These are phyloP conservation scores for Echinarachnius parma DNA, from an alignment of 53 echinoderm and acorn worm genomes.

Conservation along the genomic window DNA sequence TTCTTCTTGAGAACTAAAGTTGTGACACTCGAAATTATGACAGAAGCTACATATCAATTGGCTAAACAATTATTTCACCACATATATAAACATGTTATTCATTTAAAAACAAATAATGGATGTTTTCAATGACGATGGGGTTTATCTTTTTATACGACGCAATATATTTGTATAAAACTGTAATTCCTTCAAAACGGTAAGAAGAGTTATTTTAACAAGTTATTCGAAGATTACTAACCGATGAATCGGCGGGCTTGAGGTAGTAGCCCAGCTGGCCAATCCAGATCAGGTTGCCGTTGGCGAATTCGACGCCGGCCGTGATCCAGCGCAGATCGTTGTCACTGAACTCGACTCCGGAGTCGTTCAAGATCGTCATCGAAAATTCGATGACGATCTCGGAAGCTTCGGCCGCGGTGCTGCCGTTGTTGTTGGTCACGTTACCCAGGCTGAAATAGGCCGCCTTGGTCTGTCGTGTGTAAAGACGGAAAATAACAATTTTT, in stretches of 20 bases:
- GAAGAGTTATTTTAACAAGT: no score
- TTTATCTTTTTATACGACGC: no score
- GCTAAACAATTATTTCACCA: no score
- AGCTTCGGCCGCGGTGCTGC: slow-evolving; percentile 1
- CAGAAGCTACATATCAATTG: no score
- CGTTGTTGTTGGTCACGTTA: slow-evolving; percentile 58
- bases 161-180: no score
- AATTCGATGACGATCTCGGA: slow-evolving; percentile 54
- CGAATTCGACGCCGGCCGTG: slow-evolving; percentile 63
- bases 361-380: slow-evolving; percentile 55
- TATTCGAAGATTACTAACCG: neutral
- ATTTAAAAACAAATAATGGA: no score
- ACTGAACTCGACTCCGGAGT: slow-evolving; percentile 23
- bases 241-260: slow-evolving; percentile 11
- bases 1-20: no score
- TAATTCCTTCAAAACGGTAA: no score
- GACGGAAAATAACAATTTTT: no score
- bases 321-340: slow-evolving; percentile 56
- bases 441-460: slow-evolving; percentile 50
- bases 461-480: slow-evolving; percentile 28
- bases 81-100: no score
- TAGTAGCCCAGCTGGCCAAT: slow-evolving; percentile 66
- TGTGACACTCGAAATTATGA: no score
- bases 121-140: no score
- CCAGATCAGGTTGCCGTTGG: slow-evolving; percentile 50